Conservation (phyloP, 2,113 vertebrate species). For the Arenaria interpres region DNA sequence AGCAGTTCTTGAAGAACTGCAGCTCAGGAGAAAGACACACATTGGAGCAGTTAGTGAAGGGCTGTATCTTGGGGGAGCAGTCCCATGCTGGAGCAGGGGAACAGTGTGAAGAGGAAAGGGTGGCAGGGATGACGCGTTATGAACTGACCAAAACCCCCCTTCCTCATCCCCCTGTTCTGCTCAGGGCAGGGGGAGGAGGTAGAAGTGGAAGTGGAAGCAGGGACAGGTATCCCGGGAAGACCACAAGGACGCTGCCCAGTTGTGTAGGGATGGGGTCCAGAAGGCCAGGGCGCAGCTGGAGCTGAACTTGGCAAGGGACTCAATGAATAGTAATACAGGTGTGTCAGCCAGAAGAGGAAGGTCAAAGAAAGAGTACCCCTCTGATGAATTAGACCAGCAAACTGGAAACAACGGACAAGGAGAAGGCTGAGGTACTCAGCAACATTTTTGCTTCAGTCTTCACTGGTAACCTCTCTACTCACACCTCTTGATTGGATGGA, state of each 20-base stretch:
- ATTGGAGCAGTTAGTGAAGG: background rate
- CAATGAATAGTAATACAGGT: background rate
- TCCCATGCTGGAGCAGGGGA: background rate
- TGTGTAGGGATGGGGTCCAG: background rate
- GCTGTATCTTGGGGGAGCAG: background rate
- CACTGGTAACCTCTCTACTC: background rate
- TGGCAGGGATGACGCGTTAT: background rate
- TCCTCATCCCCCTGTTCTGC: background rate
- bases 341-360: background rate
- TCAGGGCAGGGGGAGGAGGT: fast-evolving
- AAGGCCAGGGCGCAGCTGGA: background rate
- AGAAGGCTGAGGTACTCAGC: background rate
- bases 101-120: background rate
- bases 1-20: background rate
- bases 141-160: background rate
- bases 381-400: background rate
- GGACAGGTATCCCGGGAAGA: background rate
- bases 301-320: background rate
- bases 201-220: background rate
- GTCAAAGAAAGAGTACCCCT: background rate
- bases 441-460: background rate
- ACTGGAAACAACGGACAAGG: background rate
- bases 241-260: background rate
- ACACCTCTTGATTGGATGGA: background rate
- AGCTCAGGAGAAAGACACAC: background rate